Conservation (phyloP, 2,888 invertebrate species). For the Ceratothoa steindachneri region DNA sequence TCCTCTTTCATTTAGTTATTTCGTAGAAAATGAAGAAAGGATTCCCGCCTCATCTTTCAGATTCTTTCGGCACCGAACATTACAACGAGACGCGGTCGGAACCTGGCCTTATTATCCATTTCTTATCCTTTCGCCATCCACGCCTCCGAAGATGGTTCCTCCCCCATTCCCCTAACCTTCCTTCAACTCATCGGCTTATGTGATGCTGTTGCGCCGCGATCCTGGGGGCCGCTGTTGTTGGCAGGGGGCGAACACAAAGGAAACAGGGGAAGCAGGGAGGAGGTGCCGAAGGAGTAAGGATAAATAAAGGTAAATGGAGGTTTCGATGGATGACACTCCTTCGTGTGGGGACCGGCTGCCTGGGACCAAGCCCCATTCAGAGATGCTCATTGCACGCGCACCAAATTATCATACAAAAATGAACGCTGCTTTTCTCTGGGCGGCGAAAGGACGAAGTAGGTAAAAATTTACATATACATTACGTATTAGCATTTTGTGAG, state of each 20-base stretch:
- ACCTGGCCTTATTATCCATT: neutral
- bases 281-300: neutral
- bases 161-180: neutral
- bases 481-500: conserved; percentile 30
- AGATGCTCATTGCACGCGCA: conserved; percentile 23
- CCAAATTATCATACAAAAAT: conserved; percentile 33
- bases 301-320: neutral
- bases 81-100: neutral
- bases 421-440: conserved; percentile 27
- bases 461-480: conserved; percentile 33
- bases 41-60: neutral
- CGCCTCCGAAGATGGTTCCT: no score
- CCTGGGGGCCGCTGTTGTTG: neutral
- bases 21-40: conserved; percentile 1
- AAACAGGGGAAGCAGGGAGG: neutral
- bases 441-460: conserved; percentile 18
- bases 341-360: neutral
- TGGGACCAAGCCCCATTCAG: conserved; percentile 3
- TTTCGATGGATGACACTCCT: neutral
- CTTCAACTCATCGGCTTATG: no score
- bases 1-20: neutral
- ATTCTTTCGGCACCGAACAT: no score
- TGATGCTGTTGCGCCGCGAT: neutral
- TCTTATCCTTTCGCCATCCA: no score
- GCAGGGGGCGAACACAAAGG: neutral